Percentiles rank a stretch among this genome's conserved stretches.
These are phyloP conservation scores for Chaenogobius annularis DNA, from an alignment of 2,113 vertebrate species.

Conservation along the genomic window DNA sequence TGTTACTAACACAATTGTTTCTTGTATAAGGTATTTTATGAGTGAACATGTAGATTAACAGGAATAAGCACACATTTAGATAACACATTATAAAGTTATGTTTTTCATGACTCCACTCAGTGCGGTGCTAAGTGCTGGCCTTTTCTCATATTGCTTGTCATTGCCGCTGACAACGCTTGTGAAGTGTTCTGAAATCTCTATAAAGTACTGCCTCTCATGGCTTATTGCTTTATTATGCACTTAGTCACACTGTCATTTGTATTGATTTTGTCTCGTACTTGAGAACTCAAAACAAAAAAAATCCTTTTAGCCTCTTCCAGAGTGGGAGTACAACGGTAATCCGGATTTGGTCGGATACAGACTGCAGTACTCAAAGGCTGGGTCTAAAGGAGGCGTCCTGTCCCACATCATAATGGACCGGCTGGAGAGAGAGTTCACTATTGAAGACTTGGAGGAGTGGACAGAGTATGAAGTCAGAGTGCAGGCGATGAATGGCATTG, in stretches of 20 bases:
- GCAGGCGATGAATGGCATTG: constrained; percentile 93
- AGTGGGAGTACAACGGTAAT: constrained; percentile 95
- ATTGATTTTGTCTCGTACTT: constrained; percentile 21
- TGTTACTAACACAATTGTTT: background rate
- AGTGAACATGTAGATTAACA: background rate
- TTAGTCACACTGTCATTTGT: constrained; percentile 37
- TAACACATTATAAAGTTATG: constrained; percentile 7
- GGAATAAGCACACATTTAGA: background rate
- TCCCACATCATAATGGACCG: constrained; percentile 87
- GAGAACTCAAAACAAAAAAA: constrained; percentile 19
- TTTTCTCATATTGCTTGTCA: constrained; percentile 20
- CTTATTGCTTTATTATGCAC: constrained; percentile 36
- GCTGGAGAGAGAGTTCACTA: constrained; percentile 89
- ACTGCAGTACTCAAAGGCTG: constrained; percentile 81
- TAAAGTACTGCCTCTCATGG: constrained; percentile 22
- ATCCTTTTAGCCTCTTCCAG: constrained; percentile 86
- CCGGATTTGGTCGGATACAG: constrained; percentile 92
- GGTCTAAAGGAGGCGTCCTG: constrained; percentile 78
- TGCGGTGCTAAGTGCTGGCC: constrained; percentile 22
- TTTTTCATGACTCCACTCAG: constrained; percentile 21
- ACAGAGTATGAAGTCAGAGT: constrained; percentile 90
- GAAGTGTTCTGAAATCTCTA: constrained; percentile 32
- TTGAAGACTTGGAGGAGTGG: constrained; percentile 98
- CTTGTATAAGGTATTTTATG: background rate
- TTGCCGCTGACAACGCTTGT: constrained; percentile 15